Evolutionary conservation across 2,797 vertebrate genomes (phyloP), one percentile per base, ranked within the genome.

Genomic region (Lates japonicus): DNA sequence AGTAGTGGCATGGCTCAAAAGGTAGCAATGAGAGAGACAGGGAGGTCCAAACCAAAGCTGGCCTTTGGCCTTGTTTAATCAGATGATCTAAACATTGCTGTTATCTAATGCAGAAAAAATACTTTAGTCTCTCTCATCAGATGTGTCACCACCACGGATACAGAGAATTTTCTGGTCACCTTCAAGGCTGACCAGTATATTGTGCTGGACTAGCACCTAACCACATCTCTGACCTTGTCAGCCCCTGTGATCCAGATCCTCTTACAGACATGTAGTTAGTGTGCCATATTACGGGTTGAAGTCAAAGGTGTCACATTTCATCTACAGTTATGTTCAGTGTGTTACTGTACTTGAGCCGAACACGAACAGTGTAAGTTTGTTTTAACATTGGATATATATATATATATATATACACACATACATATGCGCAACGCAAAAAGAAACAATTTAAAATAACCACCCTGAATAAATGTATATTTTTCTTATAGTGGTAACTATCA

Each of bases 171-270:
- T 62, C 22, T 75, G 55, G 68, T 83, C 69, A 79, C 67, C 59
- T 83, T 81, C 60, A 78, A 62, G 9, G 55, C 44, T 58, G 63
- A 78, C 65, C 51, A 61, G 76, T 81, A 80, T 82, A 86, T 83
- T 76, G 44, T 71, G 80, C 83, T 71, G 70, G 78, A 86, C 77
- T 25, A 75, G 78, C 61, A 76, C 48, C 17, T 39, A 49, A 81
- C 81, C 70, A 67, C 77, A 70, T 55, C 55, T 71, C 61, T 83
- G 85, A 83, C 84, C 84, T 88, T 83, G 70, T 80, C 70, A 80
- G 77, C 65, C 63, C 17, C 60, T 70, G 4, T 66, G 74, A 87
- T 83, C 70, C 72, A 73, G 80, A 85, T 89, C 74, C 48, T 74
- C 49, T 86, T 82, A 81, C 77, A 51, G 57, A 71, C 62, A 57